A percentile compares a stretch with the other conserved stretches of the same genome.
Evolutionary conservation across 2,113 vertebrate genomes (phyloP).

Genomic region (Suricata suricatta): DNA sequence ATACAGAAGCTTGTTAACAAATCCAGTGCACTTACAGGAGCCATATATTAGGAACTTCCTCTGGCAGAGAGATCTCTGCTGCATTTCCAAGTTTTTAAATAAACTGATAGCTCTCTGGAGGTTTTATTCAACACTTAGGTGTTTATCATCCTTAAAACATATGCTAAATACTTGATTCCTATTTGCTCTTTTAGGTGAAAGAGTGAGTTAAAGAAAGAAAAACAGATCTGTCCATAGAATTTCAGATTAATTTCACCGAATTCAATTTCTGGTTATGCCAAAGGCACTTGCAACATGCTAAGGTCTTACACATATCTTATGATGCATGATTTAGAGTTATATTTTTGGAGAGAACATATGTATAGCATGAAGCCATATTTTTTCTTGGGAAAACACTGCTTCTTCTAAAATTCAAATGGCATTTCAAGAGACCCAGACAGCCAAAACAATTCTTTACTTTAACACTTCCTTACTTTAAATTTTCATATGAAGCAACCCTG

Average conservation of each 20-base stretch:
- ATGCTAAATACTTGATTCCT: conserved; percentile 71
- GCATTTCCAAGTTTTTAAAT: conserved; percentile 75
- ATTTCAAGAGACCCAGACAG: not conserved
- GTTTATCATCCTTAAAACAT: conserved; percentile 77
- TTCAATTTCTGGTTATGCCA: conserved; percentile 68
- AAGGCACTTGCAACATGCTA: conserved; percentile 66
- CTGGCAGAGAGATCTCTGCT: conserved; percentile 60
- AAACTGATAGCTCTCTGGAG: conserved; percentile 77
- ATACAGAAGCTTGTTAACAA: conserved; percentile 64
- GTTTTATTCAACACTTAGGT: conserved; percentile 69
- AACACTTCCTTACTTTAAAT: not conserved
- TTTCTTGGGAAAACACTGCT: conserved; percentile 36
- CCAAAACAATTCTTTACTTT: not conserved
- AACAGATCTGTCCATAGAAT: conserved; percentile 67
- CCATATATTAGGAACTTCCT: conserved; percentile 74
- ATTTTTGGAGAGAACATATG: conserved; percentile 67
- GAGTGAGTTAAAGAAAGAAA: conserved; percentile 45
- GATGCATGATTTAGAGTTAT: conserved; percentile 53
- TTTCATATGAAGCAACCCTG: not conserved
- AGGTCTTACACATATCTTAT: conserved; percentile 65
- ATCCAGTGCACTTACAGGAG: conserved; percentile 63
- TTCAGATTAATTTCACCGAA: conserved; percentile 70
- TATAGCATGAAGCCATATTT: conserved; percentile 52
- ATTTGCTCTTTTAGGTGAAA: conserved; percentile 70
- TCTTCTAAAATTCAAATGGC: not conserved